Evolutionary conservation across 2,888 invertebrate genomes (phyloP), one percentile per base, ranked within the genome.

Genomic region (Andrena chrysosceles): DNA sequence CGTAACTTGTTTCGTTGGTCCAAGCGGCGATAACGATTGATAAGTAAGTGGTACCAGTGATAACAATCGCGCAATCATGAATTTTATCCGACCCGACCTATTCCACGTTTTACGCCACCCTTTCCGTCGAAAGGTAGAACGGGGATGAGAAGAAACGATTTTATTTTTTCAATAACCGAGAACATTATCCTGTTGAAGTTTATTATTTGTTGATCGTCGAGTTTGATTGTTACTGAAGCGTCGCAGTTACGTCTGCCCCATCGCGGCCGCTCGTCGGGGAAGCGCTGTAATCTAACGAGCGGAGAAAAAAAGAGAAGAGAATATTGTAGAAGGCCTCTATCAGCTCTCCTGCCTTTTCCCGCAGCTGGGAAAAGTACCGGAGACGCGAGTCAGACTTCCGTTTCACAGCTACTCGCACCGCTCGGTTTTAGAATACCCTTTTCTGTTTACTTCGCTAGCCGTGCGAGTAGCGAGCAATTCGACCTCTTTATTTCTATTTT

Each of bases 331-430:
- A 59, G 31, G 42, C 26, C 63, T 20, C 5, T 23, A 35, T 7
- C 10, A 56, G 71, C 86, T 90, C 90, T 87, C 87, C 78, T 42
- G 70, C 56, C 84, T 91, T 91, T 90, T 88, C 87, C 70, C 26
- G 59, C 66, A 35, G 42, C n/a, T 54, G 35, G 87, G 89, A 91
- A 93, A 92, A 91, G 88, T 85, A 77, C 74, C 68, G 81, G 88
- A 88, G 91, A 90, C 69, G 87, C 81, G 42, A 79, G 31, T 67
- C 49, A 82, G 74, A 84, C 77, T 78, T 81, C 54, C 23, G 48
- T 68, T 85, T 74, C 64, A 62, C n/a, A 29, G 64, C 82, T 76
- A 77, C 78, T 85, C 85, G 87, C 87, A 87, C 84, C 20, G 81
- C 85, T 85, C 71, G 78, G 84, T 83, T 85, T 85, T 49, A 72